A percentile compares a stretch with the other conserved stretches of the same genome.
Evolutionary conservation across 2,113 vertebrate species (phyloP).

Genomic region (Vanacampus margaritifer): DNA sequence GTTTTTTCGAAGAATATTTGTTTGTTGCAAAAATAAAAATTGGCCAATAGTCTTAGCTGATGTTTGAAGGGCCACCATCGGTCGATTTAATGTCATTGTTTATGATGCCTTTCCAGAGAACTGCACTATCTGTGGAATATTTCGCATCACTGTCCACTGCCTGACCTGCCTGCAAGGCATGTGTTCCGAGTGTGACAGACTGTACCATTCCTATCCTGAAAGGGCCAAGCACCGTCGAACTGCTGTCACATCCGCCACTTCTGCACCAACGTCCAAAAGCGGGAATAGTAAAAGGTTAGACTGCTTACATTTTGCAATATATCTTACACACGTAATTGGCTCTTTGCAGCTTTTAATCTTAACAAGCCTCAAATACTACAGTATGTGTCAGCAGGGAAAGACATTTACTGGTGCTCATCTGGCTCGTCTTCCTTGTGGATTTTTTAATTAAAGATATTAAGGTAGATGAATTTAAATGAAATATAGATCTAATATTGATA

Average conservation of each 20-base stretch:
- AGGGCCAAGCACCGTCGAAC: constrained; percentile 74
- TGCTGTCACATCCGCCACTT: constrained; percentile 37
- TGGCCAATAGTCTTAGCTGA: too few relatives aligned
- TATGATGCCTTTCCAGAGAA: constrained; percentile 43
- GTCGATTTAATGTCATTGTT: too few relatives aligned
- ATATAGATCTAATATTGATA: background rate
- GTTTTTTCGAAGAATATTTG: too few relatives aligned
- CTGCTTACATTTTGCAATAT: background rate
- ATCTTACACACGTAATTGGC: too few relatives aligned
- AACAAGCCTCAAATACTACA: too few relatives aligned
- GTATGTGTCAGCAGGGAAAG: background rate
- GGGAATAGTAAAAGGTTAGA: constrained; percentile 54
- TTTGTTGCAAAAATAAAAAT: too few relatives aligned
- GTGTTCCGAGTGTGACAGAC: constrained; percentile 79
- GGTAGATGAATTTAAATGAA: background rate
- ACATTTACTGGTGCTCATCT: background rate
- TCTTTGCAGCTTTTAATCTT: too few relatives aligned
- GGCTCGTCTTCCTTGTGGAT: background rate
- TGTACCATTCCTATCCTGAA: constrained; percentile 79
- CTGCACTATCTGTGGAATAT: constrained; percentile 81
- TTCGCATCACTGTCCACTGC: constrained; percentile 73
- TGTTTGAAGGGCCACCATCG: too few relatives aligned
- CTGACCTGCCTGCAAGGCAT: constrained; percentile 74
- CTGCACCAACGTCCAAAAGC: constrained; percentile 34
- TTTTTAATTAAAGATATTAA: background rate